Conservation (phyloP, 2,797 vertebrate species). For the Serranus cabrilla region DNA sequence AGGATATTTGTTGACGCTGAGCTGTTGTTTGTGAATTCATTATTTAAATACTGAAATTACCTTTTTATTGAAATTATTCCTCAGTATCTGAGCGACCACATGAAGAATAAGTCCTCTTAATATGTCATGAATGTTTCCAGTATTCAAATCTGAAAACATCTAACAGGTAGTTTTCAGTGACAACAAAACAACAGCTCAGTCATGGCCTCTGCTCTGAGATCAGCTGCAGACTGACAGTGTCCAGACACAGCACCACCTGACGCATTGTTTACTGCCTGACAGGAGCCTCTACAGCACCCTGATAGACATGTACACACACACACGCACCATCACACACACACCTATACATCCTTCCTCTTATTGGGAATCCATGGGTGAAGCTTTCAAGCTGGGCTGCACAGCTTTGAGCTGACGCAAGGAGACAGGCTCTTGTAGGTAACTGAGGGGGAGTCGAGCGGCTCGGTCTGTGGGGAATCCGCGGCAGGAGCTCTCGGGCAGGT, state of each 20-base stretch:
- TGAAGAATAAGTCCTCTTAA: conserved; percentile 10
- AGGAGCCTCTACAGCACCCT: conserved; percentile 30
- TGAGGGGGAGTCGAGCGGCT: conserved; percentile 35
- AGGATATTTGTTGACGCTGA: background rate
- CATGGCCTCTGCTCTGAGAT: conserved; percentile 25
- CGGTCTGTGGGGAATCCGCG: conserved; percentile 45
- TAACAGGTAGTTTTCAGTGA: conserved; percentile 3
- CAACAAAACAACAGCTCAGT: conserved; percentile 16
- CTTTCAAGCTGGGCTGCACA: conserved; percentile 61
- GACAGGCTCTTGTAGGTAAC: conserved; percentile 56
- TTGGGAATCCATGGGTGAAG: conserved; percentile 46
- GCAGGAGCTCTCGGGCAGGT: conserved; percentile 45
- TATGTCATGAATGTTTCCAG: conserved; percentile 9
- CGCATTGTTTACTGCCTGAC: conserved; percentile 47
- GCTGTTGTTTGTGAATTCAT: background rate
- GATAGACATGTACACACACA: conserved; percentile 22
- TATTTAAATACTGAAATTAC: background rate
- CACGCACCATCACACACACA: conserved; percentile 4
- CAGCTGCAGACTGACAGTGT: conserved; percentile 32
- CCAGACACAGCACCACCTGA: conserved; percentile 37
- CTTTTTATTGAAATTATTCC: background rate
- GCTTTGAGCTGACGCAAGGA: conserved; percentile 58
- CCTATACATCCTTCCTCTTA: conserved; percentile 32
- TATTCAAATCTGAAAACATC: conserved; percentile 20
- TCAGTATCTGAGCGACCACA: background rate